A percentile compares a stretch with the other conserved stretches of the same genome.
Evolutionary conservation across 2,888 invertebrate genomes (phyloP).

Genomic region (Megamerina dolium): DNA sequence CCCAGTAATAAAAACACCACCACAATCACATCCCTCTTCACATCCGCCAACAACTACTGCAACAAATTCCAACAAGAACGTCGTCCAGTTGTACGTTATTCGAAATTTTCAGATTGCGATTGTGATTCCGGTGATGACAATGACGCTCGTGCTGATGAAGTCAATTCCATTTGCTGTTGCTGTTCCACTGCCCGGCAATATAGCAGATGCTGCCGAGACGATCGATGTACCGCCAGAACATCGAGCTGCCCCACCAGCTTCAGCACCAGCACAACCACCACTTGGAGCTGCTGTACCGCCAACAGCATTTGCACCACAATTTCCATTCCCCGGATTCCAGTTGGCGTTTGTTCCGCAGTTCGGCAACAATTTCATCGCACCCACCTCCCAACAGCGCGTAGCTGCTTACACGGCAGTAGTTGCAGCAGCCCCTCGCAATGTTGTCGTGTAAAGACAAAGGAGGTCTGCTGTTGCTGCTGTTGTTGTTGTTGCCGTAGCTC

Average conservation of each 20-base stretch:
- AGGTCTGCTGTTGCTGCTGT: background rate
- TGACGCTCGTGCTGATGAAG: constrained; percentile 1
- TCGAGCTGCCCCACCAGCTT: constrained; percentile 23
- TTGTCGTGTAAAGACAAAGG: too few relatives aligned
- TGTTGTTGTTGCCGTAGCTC: background rate
- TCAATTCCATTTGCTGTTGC: constrained; percentile 10
- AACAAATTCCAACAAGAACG: constrained; percentile 15
- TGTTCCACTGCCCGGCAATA: constrained; percentile 22
- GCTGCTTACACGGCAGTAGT: background rate
- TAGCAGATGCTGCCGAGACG: constrained; percentile 30
- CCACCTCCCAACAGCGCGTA: constrained; percentile 20
- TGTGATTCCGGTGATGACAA: constrained; percentile 28
- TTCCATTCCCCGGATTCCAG: constrained; percentile 28
- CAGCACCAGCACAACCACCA: constrained; percentile 23
- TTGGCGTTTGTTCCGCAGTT: constrained; percentile 52
- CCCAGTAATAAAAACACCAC: constrained; percentile 12
- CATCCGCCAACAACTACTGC: constrained; percentile 8
- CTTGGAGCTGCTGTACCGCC: constrained; percentile 27
- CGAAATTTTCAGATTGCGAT: constrained; percentile 27
- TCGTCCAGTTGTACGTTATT: constrained; percentile 21
- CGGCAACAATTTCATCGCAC: constrained; percentile 30
- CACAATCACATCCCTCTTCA: constrained; percentile 11
- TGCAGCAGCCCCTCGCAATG: background rate
- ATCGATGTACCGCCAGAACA: constrained; percentile 29
- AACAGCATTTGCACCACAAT: constrained; percentile 27